These are phyloP conservation scores for Anoura caudifer DNA, from an alignment of 2,113 vertebrate genomes.

Conservation along the genomic window DNA sequence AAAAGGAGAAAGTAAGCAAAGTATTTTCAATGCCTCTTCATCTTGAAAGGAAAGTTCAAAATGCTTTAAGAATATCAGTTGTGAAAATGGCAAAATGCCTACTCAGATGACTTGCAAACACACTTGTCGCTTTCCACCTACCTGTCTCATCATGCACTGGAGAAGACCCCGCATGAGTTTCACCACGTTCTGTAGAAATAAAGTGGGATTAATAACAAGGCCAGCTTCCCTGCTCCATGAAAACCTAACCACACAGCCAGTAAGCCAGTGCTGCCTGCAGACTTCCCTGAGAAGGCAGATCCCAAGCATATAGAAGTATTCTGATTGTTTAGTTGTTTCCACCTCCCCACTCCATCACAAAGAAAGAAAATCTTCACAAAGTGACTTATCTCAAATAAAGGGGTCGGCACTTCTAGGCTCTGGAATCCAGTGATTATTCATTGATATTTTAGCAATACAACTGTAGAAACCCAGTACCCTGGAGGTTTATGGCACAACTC, in stretches of 20 bases:
- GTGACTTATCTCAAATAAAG: background rate
- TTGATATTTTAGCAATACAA: background rate
- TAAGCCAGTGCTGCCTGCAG: background rate
- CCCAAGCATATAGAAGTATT: background rate
- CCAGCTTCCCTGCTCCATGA: background rate
- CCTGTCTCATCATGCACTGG: slow-evolving; percentile 99
- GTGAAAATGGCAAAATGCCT: background rate
- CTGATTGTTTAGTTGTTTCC: background rate
- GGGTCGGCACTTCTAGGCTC: background rate
- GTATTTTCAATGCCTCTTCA: background rate
- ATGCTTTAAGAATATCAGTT: background rate
- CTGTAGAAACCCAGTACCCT: background rate
- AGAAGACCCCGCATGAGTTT: slow-evolving; percentile 98
- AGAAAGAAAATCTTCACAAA: slow-evolving; percentile 19
- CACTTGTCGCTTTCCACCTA: slow-evolving; percentile 65
- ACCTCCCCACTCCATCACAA: background rate
- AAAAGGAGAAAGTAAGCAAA: slow-evolving; percentile 19
- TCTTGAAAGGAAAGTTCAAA: slow-evolving; percentile 35
- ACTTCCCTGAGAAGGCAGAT: background rate
- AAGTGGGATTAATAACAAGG: slow-evolving; percentile 40
- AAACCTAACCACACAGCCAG: background rate
- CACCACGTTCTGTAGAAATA: slow-evolving; percentile 92
- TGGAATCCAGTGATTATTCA: background rate
- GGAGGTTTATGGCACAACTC: background rate
- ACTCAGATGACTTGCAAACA: background rate